Base-by-base conservation (phyloP, 2,113 vertebrate genomes). In the Hippocampus barbouri region DNA sequence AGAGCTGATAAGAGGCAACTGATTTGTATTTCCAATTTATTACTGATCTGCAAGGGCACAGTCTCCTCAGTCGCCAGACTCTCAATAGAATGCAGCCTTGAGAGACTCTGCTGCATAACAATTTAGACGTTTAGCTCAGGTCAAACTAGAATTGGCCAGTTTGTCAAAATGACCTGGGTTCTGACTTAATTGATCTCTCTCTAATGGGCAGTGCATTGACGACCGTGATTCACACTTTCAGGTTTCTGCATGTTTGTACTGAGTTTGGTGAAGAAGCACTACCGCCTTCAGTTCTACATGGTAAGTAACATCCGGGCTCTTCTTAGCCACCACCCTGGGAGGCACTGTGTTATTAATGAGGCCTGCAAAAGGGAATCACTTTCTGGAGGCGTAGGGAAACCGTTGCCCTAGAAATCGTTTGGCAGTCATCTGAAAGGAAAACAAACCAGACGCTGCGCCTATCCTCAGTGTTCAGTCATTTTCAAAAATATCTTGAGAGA, bases 211-310 rank as follows among this genome's bases (percentile, higher is more conserved):
- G 40, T 0, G 2, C 30, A 65, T 14, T 40, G 54, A 21, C 21
- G 0, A 20, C 14, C 16, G 8, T 63, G 16, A 25, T 38, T 21
- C 62, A 34, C 70, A 47, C 84, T 80, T 38, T 14, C 85, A 88
- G 97, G 97, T 47, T 99, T 99, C 91, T 99, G 97, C 90, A 98
- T 99, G 97, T 99, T 99, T 78, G 97, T 99, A 47, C 83, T 99
- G 88, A 98, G 96, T 67, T 89, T 99, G 90, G 97, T 99, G 89
- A 99, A 99, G 93, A 99, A 98, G 65, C 97, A 98, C 79, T 99
- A 99, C 70, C 95, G 97, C 21, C 94, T 99, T 41, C 97, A 99
- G 86, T 99, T 99, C 87, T 99, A 99, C 91, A 99, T 99, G 97
- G 97, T 99, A 90, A 94, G 93, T 75, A 20, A 21, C 25, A n/a